Percentiles rank a stretch among this genome's conserved stretches.
phyloP scores from a whole-genome alignment of 2,797 vertebrate genomes.

The Cossypha caffra region DNA sequence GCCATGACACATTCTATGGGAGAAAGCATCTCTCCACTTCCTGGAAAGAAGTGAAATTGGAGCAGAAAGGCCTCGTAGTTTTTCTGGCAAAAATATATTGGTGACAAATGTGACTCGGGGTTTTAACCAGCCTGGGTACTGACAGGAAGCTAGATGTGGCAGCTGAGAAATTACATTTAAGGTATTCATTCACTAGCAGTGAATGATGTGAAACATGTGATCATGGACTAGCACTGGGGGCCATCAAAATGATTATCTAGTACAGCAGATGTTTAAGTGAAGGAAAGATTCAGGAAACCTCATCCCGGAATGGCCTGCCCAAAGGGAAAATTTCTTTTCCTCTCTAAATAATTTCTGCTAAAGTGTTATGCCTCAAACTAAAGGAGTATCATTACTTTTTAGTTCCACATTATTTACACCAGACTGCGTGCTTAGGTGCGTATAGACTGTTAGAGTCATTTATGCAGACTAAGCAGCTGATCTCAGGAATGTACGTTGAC shows the following conservation, averaged over 20 bases:
- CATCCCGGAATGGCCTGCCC: not conserved
- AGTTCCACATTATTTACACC: not conserved
- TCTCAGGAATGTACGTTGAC: not conserved
- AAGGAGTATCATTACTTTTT: not conserved
- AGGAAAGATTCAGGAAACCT: not conserved
- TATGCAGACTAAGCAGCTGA: not conserved
- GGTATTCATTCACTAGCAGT: not conserved
- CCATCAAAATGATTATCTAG: not conserved
- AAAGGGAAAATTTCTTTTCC: not conserved
- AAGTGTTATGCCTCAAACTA: not conserved
- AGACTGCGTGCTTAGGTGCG: accelerated
- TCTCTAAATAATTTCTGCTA: not conserved
- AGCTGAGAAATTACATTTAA: not conserved
- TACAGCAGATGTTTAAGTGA: not conserved
- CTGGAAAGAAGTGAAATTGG: not conserved
- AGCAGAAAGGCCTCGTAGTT: not conserved
- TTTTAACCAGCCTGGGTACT: not conserved
- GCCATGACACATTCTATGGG: accelerated
- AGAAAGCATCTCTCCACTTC: not conserved
- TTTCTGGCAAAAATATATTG: accelerated
- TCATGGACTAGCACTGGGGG: not conserved
- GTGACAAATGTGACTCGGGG: accelerated
- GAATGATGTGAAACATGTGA: not conserved
- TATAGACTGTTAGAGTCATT: not conserved
- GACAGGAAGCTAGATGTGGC: not conserved